Conservation (phyloP, 2,888 invertebrate genomes). For the Andrena fulva region DNA sequence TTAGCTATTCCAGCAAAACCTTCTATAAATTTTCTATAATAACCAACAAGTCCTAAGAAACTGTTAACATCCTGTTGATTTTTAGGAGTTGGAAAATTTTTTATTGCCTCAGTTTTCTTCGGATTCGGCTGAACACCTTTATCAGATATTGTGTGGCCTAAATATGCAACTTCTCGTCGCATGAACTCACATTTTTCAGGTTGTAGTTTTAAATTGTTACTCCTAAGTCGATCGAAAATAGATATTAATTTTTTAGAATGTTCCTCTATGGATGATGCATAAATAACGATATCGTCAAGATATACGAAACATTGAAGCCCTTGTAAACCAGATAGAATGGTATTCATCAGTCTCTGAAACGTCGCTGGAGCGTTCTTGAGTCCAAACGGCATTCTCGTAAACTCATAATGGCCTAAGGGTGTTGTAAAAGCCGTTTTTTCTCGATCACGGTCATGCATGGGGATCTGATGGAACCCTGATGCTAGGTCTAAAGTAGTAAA, state of each 20-base stretch:
- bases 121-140: conserved; percentile 29
- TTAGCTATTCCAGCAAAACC: not conserved
- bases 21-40: conserved; percentile 3
- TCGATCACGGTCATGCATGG: no score
- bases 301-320: no score
- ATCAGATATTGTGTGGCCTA: conserved; percentile 15
- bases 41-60: not conserved
- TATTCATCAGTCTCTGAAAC: no score
- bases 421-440: no score
- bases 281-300: no score
- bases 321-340: no score
- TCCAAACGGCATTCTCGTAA: no score
- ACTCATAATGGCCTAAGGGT: no score
- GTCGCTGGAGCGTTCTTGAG: no score
- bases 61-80: conserved; percentile 15
- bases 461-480: no score
- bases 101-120: not conserved
- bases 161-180: conserved; percentile 14
- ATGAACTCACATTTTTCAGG: conserved; percentile 26
- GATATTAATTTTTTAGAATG: conserved; percentile 11
- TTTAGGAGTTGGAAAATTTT: not conserved
- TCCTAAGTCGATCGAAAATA: conserved; percentile 6
- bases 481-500: no score
- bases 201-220: conserved; percentile 1
- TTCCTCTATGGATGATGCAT: not conserved